phyloP scores from a whole-genome alignment of 53 echinoderm and acorn worm species.

The Temnopleurus reevesii region DNA sequence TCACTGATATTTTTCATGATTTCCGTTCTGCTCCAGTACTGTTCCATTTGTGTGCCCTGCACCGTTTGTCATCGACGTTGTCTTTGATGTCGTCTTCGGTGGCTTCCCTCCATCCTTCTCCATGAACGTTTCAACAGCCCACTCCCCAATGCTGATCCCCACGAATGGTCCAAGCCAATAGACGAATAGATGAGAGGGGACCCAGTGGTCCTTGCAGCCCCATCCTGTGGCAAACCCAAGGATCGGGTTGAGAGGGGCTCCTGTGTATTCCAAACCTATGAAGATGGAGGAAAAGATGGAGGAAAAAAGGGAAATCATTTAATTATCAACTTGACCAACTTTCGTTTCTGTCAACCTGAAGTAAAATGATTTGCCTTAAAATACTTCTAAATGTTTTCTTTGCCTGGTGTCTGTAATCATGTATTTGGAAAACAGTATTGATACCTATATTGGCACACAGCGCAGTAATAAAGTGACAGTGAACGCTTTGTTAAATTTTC shows the following conservation, averaged over 20 bases:
- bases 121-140: conserved; percentile 63
- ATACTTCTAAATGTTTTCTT: no score
- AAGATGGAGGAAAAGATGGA: no score
- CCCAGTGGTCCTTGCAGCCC: conserved; percentile 78
- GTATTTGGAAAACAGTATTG: no score
- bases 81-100: neutral
- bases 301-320: no score
- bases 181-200: conserved; percentile 78
- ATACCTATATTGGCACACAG: no score
- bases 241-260: conserved; percentile 93
- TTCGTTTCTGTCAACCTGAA: no score
- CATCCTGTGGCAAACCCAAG: conserved; percentile 83
- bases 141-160: conserved; percentile 72
- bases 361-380: no score
- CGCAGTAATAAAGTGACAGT: no score
- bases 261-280: conserved; percentile 89
- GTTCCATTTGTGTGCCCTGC: neutral
- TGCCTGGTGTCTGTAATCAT: no score
- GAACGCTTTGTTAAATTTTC: no score
- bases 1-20: conserved; percentile 20
- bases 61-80: neutral
- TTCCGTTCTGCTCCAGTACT: conserved; percentile 39
- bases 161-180: conserved; percentile 89
- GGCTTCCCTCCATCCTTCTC: conserved; percentile 29
- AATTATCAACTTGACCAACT: no score